These are phyloP conservation scores for Cactoblastis cactorum DNA, from an alignment of 2,888 invertebrate genomes.

Conservation along the genomic window DNA sequence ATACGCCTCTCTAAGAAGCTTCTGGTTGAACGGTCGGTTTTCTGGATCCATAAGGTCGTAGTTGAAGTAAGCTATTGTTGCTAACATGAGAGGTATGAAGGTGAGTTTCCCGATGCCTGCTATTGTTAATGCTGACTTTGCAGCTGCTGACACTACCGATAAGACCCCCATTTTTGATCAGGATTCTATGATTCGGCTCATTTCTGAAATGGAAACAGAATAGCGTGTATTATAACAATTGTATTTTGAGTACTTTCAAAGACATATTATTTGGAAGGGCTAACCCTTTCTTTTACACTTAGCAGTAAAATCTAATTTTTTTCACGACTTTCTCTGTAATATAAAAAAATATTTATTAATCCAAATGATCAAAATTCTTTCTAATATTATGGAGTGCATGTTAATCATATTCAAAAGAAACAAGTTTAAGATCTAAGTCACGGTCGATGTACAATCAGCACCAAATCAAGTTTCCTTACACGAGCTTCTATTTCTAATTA, in stretches of 20 bases:
- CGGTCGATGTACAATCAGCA: not conserved
- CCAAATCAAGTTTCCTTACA: no score
- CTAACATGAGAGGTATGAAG: constrained; percentile 86
- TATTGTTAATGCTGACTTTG: constrained; percentile 85
- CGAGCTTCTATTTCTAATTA: no score
- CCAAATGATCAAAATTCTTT: not conserved
- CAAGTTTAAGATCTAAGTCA: not conserved
- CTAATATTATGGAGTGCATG: not conserved
- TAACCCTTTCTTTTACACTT: no score
- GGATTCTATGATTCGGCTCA: constrained; percentile 31
- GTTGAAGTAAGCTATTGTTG: constrained; percentile 88
- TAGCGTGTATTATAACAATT: no score
- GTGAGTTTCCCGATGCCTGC: constrained; percentile 86
- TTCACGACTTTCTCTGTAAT: no score
- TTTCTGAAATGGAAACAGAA: no score
- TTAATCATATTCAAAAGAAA: not conserved
- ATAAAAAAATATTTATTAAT: no score
- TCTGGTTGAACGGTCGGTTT: constrained; percentile 86
- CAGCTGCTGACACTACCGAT: constrained; percentile 80
- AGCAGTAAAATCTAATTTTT: no score
- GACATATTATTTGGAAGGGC: no score
- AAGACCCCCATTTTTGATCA: constrained; percentile 55
- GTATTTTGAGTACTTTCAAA: no score
- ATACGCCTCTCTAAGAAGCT: constrained; percentile 83
- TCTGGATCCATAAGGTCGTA: constrained; percentile 93